Evolutionary conservation across 1,140 invertebrate species (phyloP).

Genomic region (Eueides isabella): DNA sequence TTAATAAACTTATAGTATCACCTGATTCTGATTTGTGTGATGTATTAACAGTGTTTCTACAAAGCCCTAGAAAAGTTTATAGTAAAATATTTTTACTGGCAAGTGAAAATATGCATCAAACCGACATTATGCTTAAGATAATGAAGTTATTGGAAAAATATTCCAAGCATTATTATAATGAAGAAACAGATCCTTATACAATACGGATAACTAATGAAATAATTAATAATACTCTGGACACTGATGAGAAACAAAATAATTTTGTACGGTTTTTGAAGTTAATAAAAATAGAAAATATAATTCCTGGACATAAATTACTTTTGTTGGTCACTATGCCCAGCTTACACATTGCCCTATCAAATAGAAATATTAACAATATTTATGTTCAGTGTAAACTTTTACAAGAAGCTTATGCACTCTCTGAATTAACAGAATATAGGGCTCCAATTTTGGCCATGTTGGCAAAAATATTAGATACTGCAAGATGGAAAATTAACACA

Average conservation of each 20-base stretch:
- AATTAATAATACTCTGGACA: conserved; percentile 48
- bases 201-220: conserved; percentile 51
- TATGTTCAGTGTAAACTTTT: conserved; percentile 59
- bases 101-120: conserved; percentile 62
- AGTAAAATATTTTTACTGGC: conserved; percentile 61
- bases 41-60: conserved; percentile 60
- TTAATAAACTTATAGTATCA: conserved; percentile 64
- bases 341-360: conserved; percentile 58
- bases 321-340: conserved; percentile 70
- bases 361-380: conserved; percentile 52
- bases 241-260: conserved; percentile 51
- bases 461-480: conserved; percentile 59
- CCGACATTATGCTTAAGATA: conserved; percentile 58
- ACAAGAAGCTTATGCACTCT: conserved; percentile 45
- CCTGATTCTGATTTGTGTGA: conserved; percentile 54
- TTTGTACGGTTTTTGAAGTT: conserved; percentile 59
- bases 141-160: conserved; percentile 59
- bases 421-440: conserved; percentile 61
- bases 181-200: conserved; percentile 62
- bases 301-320: conserved; percentile 57
- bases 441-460: conserved; percentile 69
- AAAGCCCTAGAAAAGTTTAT: conserved; percentile 63
- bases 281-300: conserved; percentile 52
- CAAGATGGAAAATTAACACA: conserved; percentile 65
- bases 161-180: conserved; percentile 61